Conservation (phyloP, 1,140 invertebrate genomes). For the Asobara japonica region DNA sequence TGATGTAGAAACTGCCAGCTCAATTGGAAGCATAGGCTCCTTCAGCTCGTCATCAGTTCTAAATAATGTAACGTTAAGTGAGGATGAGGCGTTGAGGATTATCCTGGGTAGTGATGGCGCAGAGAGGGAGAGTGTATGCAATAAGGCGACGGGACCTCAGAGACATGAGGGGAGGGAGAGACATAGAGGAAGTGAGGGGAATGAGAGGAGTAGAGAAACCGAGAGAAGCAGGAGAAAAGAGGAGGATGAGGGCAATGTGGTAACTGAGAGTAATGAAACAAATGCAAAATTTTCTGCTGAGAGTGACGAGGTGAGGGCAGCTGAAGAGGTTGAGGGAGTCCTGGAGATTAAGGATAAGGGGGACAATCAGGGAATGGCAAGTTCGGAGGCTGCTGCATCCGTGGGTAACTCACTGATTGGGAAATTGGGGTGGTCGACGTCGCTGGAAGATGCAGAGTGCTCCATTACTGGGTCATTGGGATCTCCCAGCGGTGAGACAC, state of each 20-base stretch:
- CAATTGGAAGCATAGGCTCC: conserved; percentile 58
- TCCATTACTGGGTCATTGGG: conserved; percentile 53
- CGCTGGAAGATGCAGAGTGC: conserved; percentile 69
- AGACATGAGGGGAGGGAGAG: conserved; percentile 37
- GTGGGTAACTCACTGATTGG: conserved; percentile 75
- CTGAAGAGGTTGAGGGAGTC: too few relatives aligned
- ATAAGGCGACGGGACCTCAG: not conserved
- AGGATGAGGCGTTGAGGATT: conserved; percentile 75
- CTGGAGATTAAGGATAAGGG: not conserved
- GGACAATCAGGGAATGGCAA: conserved; percentile 38
- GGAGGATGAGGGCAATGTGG: not conserved
- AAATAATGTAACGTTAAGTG: conserved; percentile 55
- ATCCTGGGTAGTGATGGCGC: conserved; percentile 66
- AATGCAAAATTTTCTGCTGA: not conserved
- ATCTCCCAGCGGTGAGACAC: conserved; percentile 41
- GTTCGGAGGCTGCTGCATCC: conserved; percentile 17
- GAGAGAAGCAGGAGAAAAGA: not conserved
- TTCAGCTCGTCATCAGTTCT: conserved; percentile 54
- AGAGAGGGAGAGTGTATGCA: conserved; percentile 20
- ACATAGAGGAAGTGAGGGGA: not conserved
- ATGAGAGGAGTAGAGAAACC: not conserved
- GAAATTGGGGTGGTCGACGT: conserved; percentile 75
- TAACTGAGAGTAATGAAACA: not conserved
- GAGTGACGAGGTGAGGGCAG: not conserved
- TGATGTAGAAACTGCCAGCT: conserved; percentile 59